Percentiles rank a stretch among this genome's conserved stretches.
Conservation (phyloP, 1,140 invertebrate genomes). For the Augochlora pura region DNA sequence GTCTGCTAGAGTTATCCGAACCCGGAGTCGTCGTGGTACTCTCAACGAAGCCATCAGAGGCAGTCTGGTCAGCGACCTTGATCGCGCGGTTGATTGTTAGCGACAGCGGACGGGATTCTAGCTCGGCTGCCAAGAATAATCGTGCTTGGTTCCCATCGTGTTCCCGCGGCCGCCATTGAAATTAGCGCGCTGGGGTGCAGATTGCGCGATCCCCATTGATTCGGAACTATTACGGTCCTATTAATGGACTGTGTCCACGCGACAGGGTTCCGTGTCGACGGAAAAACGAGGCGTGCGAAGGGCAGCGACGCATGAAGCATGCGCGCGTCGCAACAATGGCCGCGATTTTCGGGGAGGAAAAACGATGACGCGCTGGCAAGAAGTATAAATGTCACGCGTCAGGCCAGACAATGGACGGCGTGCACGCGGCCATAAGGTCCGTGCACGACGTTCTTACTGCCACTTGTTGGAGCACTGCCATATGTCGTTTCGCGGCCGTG, state of each 20-base stretch:
- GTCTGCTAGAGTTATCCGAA: no score
- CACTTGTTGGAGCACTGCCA: conserved; percentile 77
- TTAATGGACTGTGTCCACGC: neutral
- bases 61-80: neutral
- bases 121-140: neutral
- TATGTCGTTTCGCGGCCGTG: conserved; percentile 55
- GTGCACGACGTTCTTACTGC: conserved; percentile 55
- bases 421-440: conserved; percentile 17
- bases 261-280: neutral
- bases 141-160: neutral
- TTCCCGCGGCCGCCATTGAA: neutral
- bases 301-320: neutral
- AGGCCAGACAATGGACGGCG: conserved; percentile 33
- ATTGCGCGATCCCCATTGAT: neutral
- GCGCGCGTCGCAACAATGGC: neutral
- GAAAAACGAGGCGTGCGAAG: neutral
- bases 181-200: neutral
- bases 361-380: neutral
- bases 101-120: neutral
- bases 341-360: conserved; percentile 14
- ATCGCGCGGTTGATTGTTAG: neutral
- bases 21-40: no score
- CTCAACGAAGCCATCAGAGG: no score
- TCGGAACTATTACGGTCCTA: neutral
- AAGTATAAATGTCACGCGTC: conserved; percentile 22